These are phyloP conservation scores for Pteronotus mesoamericanus DNA, from an alignment of 2,797 vertebrate genomes.

Conservation along the genomic window DNA sequence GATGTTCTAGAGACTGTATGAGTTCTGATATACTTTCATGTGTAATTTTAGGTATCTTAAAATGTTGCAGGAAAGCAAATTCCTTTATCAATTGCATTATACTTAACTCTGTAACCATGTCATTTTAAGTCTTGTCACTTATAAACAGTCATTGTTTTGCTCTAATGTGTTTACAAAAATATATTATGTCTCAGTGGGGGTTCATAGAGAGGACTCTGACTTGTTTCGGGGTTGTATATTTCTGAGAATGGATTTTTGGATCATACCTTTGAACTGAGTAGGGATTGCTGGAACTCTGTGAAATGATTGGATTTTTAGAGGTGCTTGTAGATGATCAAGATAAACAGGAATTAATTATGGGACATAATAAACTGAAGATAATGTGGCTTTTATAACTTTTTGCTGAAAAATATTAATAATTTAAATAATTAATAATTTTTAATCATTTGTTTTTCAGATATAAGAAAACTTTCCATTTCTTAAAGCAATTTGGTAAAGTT, in stretches of 20 bases:
- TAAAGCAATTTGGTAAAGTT: not conserved
- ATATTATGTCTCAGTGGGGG: not conserved
- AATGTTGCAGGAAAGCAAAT: not conserved
- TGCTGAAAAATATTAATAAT: too few species aligned
- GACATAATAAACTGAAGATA: not conserved
- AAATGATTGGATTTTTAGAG: not conserved
- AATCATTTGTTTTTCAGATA: not conserved
- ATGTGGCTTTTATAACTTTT: not conserved
- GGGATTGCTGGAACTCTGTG: not conserved
- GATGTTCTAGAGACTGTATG: not conserved
- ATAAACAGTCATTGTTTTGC: not conserved
- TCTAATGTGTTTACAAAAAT: not conserved
- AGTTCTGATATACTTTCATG: not conserved
- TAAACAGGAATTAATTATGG: not conserved
- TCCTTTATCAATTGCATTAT: not conserved
- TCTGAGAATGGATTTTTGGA: not conserved
- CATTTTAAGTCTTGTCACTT: not conserved
- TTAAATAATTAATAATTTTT: not conserved
- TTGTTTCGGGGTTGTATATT: not conserved
- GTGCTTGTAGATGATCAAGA: not conserved
- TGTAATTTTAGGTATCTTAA: not conserved
- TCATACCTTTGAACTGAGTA: not conserved
- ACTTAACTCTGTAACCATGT: not conserved
- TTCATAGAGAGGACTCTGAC: not conserved
- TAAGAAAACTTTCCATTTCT: not conserved